Base-by-base conservation (phyloP, 1,140 invertebrate species). In the Drosophila jambulina region DNA sequence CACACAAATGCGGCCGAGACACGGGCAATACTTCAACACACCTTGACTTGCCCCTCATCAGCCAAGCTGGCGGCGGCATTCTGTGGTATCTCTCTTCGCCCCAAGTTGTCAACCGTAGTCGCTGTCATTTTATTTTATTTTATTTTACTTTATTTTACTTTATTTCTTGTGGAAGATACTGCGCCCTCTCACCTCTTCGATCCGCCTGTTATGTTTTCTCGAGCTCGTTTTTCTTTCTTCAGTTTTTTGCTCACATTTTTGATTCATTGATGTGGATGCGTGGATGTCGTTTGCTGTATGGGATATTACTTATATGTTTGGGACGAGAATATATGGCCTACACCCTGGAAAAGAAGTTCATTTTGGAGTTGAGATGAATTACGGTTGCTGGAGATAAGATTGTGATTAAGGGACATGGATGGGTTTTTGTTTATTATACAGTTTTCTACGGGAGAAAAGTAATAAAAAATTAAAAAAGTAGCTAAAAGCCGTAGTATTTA, bases 221-320 rank as follows among this genome's bases (percentile, higher is more conserved):
- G 36, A 19, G 46, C 21, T 68, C 40, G 29, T 67, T 36, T 75
- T 60, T 58, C 58, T 63, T 68, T 57, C 71, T 46, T 51, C 43
- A 7, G 57, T 62, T 4, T 21, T 72, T 80, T 77, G 38, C 27
- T 36, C 36, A 67, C 10, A 63, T 29, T 67, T 88, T 87, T 87
- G 84, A 87, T 87, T 87, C 84, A 88, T 87, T 88, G 84, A 88
- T 72, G 77, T 88, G n/a, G n/a, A 71, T 88, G 84, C 84, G 77
- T 88, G 84, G 74, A 81, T 87, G 84, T 83, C 64, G 80, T 68
- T 65, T 57, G 68, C 56, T 57, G 29, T 70, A 29, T 51, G 38
- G 13, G 21, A 3, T 45, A 43, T 29, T 65, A 42, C 15, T 36
- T 72, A 32, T 53, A 49, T 62, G 21, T 49, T 36, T 62, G 46